Percentiles rank a stretch among this genome's conserved stretches.
These are phyloP conservation scores for Dysidea cf. avara DNA, from an alignment of 37 sponge, comb jelly and placozoan genomes.

Conservation along the genomic window DNA sequence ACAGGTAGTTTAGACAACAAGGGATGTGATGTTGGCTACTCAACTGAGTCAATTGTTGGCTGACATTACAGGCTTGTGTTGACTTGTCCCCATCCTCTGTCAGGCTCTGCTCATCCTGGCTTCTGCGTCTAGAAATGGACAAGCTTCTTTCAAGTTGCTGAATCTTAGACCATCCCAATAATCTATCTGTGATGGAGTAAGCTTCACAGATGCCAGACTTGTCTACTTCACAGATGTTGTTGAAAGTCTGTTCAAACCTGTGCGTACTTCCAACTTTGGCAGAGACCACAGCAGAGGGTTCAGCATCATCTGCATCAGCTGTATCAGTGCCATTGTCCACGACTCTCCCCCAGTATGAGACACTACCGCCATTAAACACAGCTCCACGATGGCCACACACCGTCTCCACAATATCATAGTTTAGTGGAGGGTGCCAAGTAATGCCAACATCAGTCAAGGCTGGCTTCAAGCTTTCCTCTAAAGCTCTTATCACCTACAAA, in stretches of 20 bases:
- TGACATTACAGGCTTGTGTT: neutral
- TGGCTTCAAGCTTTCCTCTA: constrained; percentile 47
- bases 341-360: constrained; percentile 8
- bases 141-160: too few relatives aligned
- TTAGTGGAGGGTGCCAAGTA: constrained; percentile 41
- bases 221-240: constrained; percentile 11
- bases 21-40: constrained; percentile 32
- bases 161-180: neutral
- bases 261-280: constrained; percentile 4
- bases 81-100: neutral
- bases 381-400: constrained; percentile 17
- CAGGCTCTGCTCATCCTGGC: too few relatives aligned
- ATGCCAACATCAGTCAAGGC: constrained; percentile 16
- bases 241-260: constrained; percentile 19
- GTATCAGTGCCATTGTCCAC: neutral
- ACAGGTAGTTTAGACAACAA: constrained; percentile 31
- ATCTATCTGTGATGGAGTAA: constrained; percentile 25
- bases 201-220: constrained; percentile 11
- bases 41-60: constrained; percentile 16
- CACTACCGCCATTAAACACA: constrained; percentile 22
- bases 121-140: too few relatives aligned
- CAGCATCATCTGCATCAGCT: neutral
- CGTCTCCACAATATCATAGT: constrained; percentile 34
- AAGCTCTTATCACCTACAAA: constrained; percentile 48
- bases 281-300: constrained; percentile 11